These are phyloP conservation scores for Scolopax mira DNA, from an alignment of 2,113 vertebrate genomes.

Conservation along the genomic window DNA sequence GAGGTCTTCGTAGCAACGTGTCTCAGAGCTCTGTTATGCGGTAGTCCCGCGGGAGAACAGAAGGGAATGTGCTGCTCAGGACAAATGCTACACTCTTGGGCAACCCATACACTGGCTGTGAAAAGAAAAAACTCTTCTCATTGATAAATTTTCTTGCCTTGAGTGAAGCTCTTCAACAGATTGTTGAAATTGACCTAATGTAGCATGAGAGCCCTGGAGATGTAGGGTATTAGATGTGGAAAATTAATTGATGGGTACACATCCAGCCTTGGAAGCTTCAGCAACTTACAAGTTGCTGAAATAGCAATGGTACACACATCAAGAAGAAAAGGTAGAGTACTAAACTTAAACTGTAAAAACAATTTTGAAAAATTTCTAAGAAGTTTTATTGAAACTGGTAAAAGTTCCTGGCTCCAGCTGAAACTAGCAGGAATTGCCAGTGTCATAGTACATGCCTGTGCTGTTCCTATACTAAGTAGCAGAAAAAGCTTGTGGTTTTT, in stretches of 20 bases:
- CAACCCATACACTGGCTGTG: neutral
- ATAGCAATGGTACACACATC: neutral
- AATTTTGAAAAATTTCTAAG: neutral
- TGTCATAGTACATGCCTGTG: neutral
- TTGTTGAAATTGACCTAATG: neutral
- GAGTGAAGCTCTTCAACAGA: neutral
- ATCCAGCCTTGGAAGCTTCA: neutral
- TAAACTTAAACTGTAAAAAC: neutral
- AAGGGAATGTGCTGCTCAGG: neutral
- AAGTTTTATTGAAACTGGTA: neutral
- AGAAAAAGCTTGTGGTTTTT: neutral
- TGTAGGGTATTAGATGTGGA: neutral
- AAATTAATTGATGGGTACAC: neutral
- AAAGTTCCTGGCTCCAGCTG: neutral
- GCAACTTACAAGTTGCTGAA: neutral
- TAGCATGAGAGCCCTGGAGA: neutral
- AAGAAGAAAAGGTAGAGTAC: neutral
- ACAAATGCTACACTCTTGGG: neutral
- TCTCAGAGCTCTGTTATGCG: rapidly evolving
- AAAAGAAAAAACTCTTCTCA: neutral
- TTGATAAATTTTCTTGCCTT: neutral
- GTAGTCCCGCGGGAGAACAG: neutral
- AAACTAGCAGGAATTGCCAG: neutral
- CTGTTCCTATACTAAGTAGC: neutral
- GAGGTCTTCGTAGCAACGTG: neutral